phyloP scores from a whole-genome alignment of 2,113 vertebrate species.

The Ailurus styani region DNA sequence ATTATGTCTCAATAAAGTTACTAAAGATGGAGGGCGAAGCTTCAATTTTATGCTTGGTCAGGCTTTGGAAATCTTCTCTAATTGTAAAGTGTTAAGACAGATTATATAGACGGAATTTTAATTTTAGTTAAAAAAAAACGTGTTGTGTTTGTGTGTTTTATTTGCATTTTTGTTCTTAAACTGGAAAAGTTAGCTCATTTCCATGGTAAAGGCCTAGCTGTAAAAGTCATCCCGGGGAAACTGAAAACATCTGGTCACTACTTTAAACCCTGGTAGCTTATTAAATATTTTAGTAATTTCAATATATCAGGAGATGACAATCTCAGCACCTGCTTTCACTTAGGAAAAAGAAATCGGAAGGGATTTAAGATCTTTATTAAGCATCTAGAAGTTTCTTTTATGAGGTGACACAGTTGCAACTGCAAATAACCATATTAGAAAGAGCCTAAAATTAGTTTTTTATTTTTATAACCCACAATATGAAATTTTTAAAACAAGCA shows the following conservation, averaged over 20 bases:
- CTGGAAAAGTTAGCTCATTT: conserved; percentile 43
- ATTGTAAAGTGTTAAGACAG: background rate
- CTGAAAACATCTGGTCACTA: conserved; percentile 63
- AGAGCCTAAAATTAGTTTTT: conserved; percentile 29
- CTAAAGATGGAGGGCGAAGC: background rate
- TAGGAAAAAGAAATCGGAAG: conserved; percentile 42
- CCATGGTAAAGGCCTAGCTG: conserved; percentile 40
- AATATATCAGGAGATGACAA: conserved; percentile 53
- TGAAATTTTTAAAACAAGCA: conserved; percentile 43
- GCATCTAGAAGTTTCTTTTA: conserved; percentile 40
- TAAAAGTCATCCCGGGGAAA: conserved; percentile 67
- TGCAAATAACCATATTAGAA: conserved; percentile 34
- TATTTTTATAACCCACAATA: conserved; percentile 49
- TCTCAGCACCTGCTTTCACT: conserved; percentile 67
- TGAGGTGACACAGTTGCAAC: conserved; percentile 55
- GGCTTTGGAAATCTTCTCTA: background rate
- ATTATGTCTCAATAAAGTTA: background rate
- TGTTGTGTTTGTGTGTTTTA: conserved; percentile 14
- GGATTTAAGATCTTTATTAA: conserved; percentile 72
- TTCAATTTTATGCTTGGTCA: conserved; percentile 1
- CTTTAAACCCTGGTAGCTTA: conserved; percentile 57
- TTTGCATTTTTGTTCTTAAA: conserved; percentile 16
- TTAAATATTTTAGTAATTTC: conserved; percentile 69
- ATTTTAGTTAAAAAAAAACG: conserved; percentile 37
- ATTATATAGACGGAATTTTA: conserved; percentile 7